phyloP scores from a whole-genome alignment of 2,888 invertebrate genomes.

The Panorpa germanica region DNA sequence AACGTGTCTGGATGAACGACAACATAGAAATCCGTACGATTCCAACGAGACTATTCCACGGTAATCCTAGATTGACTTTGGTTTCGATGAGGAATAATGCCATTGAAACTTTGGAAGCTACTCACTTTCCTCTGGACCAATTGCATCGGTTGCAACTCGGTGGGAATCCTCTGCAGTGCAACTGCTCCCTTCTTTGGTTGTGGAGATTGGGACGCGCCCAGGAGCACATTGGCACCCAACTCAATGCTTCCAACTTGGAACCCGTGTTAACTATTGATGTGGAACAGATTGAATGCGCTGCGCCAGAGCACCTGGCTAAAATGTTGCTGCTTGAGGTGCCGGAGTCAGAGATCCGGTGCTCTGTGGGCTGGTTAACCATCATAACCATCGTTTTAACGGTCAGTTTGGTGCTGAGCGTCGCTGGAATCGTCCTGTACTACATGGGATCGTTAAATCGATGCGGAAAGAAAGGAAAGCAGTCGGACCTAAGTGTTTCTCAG shows the following conservation, averaged over 20 bases:
- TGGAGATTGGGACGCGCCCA: constrained; percentile 40
- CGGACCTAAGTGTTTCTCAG: constrained; percentile 12
- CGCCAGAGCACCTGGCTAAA: constrained; percentile 33
- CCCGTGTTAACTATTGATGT: constrained; percentile 29
- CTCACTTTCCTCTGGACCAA: constrained; percentile 67
- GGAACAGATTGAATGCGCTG: constrained; percentile 34
- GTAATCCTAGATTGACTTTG: constrained; percentile 57
- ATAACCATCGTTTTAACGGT: constrained; percentile 30
- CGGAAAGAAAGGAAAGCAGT: constrained; percentile 20
- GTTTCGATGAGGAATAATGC: constrained; percentile 62
- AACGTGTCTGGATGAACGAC: constrained; percentile 57
- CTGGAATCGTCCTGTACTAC: constrained; percentile 30
- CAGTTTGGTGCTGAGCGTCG: constrained; percentile 32
- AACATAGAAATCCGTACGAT: constrained; percentile 53
- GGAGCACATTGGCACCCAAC: constrained; percentile 24
- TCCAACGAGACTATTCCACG: constrained; percentile 68
- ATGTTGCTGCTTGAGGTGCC: constrained; percentile 34
- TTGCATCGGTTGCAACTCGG: constrained; percentile 54
- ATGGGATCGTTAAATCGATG: constrained; percentile 31
- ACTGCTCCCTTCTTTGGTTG: constrained; percentile 73
- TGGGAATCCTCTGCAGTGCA: constrained; percentile 70
- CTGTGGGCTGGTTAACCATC: constrained; percentile 38
- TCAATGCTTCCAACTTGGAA: constrained; percentile 21
- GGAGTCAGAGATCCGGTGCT: constrained; percentile 42
- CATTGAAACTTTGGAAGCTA: constrained; percentile 54